These are phyloP conservation scores for Typhlichthys subterraneus DNA, from an alignment of 2,797 vertebrate species.

Conservation along the genomic window DNA sequence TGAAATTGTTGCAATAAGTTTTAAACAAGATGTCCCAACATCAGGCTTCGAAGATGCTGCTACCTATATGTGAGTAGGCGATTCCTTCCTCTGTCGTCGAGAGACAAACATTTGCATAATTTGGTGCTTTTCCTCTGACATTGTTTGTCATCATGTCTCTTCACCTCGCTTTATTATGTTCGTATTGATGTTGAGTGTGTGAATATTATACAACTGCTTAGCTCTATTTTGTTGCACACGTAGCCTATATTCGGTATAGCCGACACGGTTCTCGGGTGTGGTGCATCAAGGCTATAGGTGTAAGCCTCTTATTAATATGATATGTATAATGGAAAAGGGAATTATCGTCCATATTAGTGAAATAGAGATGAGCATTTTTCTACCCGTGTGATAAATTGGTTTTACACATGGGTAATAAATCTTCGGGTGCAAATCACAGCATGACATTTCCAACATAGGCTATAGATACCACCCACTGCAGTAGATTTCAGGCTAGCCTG, in stretches of 20 bases:
- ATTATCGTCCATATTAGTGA: too few relatives aligned
- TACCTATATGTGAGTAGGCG: conserved; percentile 57
- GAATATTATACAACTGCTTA: conserved; percentile 6
- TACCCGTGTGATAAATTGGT: conserved; percentile 6
- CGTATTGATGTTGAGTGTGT: not conserved
- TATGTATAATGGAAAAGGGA: too few relatives aligned
- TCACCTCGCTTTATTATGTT: conserved; percentile 8
- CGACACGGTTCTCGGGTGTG: conserved; percentile 82
- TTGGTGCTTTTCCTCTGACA: conserved; percentile 33
- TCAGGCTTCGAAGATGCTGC: conserved; percentile 29
- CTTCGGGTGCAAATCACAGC: conserved; percentile 29
- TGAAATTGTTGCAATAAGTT: not conserved
- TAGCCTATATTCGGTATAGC: conserved; percentile 72
- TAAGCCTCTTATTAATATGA: conserved; percentile 20
- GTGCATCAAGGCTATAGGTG: conserved; percentile 69
- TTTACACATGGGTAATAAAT: conserved; percentile 14
- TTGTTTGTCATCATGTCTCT: not conserved
- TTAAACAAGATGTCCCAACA: conserved; percentile 32
- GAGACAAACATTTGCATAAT: conserved; percentile 20
- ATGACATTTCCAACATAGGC: conserved; percentile 50
- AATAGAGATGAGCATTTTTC: not conserved
- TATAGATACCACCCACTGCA: conserved; percentile 81
- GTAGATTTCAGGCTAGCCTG: conserved; percentile 51
- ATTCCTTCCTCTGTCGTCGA: conserved; percentile 29
- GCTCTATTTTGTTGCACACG: conserved; percentile 30